phyloP scores from a whole-genome alignment of 2,797 vertebrate species.

The Pseudotriccus pelzelni region DNA sequence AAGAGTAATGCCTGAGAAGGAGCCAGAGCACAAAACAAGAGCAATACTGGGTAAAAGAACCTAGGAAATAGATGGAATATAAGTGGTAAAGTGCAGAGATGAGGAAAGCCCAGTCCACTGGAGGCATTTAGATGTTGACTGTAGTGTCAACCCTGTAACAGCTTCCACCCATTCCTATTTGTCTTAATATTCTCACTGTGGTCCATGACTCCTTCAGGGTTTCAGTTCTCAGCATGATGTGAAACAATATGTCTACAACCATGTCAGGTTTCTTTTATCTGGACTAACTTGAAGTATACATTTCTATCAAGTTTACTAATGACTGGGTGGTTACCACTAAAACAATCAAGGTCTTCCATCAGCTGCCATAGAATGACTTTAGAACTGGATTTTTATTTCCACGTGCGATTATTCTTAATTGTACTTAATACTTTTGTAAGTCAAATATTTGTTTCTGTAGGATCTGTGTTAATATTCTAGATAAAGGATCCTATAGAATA shows the following conservation, averaged over 20 bases:
- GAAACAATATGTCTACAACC: not conserved
- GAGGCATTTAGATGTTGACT: not conserved
- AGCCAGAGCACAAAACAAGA: not conserved
- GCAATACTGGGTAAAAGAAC: not conserved
- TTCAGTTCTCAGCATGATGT: not conserved
- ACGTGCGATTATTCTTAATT: not conserved
- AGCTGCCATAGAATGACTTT: not conserved
- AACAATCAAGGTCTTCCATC: rapidly evolving
- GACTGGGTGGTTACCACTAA: not conserved
- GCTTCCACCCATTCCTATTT: not conserved
- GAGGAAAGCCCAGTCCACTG: not conserved
- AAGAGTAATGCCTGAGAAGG: not conserved
- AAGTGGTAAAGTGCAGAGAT: not conserved
- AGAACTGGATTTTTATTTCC: not conserved
- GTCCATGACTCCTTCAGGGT: not conserved
- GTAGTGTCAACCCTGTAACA: not conserved
- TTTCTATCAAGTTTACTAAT: not conserved
- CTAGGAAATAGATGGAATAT: not conserved
- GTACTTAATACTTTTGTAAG: not conserved
- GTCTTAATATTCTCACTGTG: not conserved
- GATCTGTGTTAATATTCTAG: not conserved
- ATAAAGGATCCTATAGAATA: not conserved
- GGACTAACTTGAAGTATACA: not conserved
- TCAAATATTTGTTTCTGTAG: not conserved
- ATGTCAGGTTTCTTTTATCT: not conserved